These are phyloP conservation scores for Dicycla oo DNA, from an alignment of 2,888 invertebrate species.

Conservation along the genomic window DNA sequence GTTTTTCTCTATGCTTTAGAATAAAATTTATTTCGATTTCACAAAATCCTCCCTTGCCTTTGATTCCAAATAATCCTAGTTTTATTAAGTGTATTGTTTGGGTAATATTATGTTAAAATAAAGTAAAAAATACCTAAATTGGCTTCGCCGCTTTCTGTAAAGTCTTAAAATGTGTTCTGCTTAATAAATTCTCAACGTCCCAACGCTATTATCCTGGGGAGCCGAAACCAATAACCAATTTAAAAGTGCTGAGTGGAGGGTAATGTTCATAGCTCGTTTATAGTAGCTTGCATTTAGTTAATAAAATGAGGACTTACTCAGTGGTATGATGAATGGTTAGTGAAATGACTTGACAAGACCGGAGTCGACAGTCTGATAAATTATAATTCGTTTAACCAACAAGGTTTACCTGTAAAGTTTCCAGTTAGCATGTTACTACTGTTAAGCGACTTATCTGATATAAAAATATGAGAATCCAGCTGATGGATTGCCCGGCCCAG, in stretches of 20 bases:
- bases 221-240: slow-evolving; percentile 36
- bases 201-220: not conserved
- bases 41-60: not conserved
- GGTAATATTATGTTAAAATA: not conserved
- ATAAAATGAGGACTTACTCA: not conserved
- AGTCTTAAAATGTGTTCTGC: slow-evolving; percentile 16
- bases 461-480: not conserved
- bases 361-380: not conserved
- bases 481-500: not conserved
- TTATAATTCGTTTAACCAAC: too few relatives aligned
- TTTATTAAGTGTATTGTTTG: not conserved
- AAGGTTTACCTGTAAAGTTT: too few relatives aligned
- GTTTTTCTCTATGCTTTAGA: not conserved
- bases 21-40: not conserved
- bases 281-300: slow-evolving; percentile 6
- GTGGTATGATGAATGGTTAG: not conserved
- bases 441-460: not conserved
- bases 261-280: slow-evolving; percentile 9
- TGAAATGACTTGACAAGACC: not conserved
- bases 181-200: not conserved
- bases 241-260: slow-evolving; percentile 26
- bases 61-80: not conserved
- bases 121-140: not conserved
- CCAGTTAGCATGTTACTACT: not conserved
- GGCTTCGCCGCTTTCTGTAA: not conserved